Evolutionary conservation across 1,140 invertebrate species (phyloP).

Genomic region (Chionoecetes opilio): DNA sequence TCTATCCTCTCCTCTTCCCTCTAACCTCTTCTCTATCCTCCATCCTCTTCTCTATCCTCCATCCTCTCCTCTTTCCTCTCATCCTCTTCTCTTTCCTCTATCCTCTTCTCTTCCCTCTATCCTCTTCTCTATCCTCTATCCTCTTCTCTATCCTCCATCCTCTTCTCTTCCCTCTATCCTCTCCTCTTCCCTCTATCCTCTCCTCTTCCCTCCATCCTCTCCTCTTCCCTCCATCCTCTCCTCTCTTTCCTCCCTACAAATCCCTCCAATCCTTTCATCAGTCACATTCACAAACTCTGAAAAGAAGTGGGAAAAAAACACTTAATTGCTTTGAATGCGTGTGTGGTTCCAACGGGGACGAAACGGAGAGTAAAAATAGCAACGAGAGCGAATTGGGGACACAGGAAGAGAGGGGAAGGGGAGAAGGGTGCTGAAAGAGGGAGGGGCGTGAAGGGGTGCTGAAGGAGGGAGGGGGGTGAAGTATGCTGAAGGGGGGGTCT

Average conservation of each 20-base stretch:
- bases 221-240: background rate
- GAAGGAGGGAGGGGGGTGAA: background rate
- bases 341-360: background rate
- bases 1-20: background rate
- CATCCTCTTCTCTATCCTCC: background rate
- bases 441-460: background rate
- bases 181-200: background rate
- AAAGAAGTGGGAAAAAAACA: background rate
- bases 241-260: background rate
- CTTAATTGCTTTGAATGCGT: background rate
- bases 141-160: background rate
- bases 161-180: background rate
- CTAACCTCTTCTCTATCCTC: background rate
- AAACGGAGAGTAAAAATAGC: background rate
- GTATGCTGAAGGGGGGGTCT: background rate
- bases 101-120: too few relatives aligned
- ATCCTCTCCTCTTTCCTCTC: too few relatives aligned
- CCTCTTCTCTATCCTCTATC: background rate
- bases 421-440: background rate
- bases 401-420: background rate
- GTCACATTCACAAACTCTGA: background rate
- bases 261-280: background rate
- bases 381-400: background rate
- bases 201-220: background rate
- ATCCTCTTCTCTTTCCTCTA: too few relatives aligned